Evolutionary conservation across 1,140 invertebrate species (phyloP), one percentile per base, ranked within the genome.

Genomic region (Zaprionus kolodkinae): DNA sequence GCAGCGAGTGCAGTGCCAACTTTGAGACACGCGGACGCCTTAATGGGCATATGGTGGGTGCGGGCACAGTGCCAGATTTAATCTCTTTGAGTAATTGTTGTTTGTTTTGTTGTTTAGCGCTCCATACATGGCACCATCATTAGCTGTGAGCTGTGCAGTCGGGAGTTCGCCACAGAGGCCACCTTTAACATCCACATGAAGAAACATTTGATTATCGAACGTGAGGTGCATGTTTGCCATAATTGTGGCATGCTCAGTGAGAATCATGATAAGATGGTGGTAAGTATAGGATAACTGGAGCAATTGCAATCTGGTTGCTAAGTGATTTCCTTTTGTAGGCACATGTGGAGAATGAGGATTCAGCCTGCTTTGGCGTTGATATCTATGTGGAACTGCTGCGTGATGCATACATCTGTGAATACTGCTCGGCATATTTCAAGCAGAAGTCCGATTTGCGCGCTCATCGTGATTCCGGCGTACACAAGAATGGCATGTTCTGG

Each of bases 401-500:
- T 0, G 60, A 77, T 72, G 87, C 87, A 17, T 92, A 79, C 50
- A 30, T 77, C 1, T 92, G 91, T 27, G 91, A 92, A 63, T 89
- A 74, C 59, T 92, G 91, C 55, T 75, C 81, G 0, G 57, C 70
- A 3, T 83, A 91, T 62, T 92, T 81, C 30, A 85, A 78, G 50
- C 43, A 69, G 12, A 89, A 77, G 11, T 13, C 62, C 0, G 69
- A 86, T 59, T 25, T 92, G 15, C 56, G 70, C 1, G 56, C 77
- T 6, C 91, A 92, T 80, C 87, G 91, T 0, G 60, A 76, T 7
- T 67, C 84, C 0, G 82, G 78, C 0, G 55, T 80, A 2, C 91
- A 92, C 30, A 70, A 81, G 13, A 72, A 91, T 63, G 73, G 80
- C 0, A 4, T 72, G 11, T 92, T 72, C 30, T 64, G 60, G 50